Evolutionary conservation across 2,113 vertebrate species (phyloP), one percentile per base, ranked within the genome.

Genomic region (Oreochromis spilurus): DNA sequence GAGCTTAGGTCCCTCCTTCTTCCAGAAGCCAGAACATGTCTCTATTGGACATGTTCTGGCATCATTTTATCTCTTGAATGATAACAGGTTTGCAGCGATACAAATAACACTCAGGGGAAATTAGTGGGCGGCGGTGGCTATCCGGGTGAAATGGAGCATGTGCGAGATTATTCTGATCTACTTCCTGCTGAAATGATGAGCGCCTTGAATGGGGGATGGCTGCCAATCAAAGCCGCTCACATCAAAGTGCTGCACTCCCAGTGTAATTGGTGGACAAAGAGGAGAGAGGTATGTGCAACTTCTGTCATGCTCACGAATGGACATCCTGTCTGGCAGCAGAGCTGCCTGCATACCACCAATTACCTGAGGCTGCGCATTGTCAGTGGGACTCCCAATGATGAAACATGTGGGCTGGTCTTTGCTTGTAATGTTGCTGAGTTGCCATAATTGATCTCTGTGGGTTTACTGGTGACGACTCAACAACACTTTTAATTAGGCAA

Each of bases 21-120:
- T n/a, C 31, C 11, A 21, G 60, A 13, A 65, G 10, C 60, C 60
- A 65, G 60, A 65, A 65, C 19, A 38, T n/a, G 17, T 87, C 29
- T 50, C 50, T 85, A 91, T 90, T 84, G 52, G 78, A 77, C 24
- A 75, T 48, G 87, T 79, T 90, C 89, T 19, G 80, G 48, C 77
- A 83, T 88, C n/a, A 83, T 93, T 85, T 90, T 85, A 89, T 88
- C 90, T 81, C 60, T 84, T 85, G 89, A 93, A 94, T 94, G 81
- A 90, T 92, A 95, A 95, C 91, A 87, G 88, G 78, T 95, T 92
- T 93, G 88, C 85, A 90, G 91, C 90, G 72, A 86, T 86, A 90
- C 87, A 93, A 93, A 94, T 89, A 91, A 90, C 88, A 78, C 95
- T 78, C 91, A 0, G 40, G 93, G 93, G 92, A 96, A 95, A 96